phyloP scores from a whole-genome alignment of 2,797 vertebrate genomes.

The Naso thynnoides region DNA sequence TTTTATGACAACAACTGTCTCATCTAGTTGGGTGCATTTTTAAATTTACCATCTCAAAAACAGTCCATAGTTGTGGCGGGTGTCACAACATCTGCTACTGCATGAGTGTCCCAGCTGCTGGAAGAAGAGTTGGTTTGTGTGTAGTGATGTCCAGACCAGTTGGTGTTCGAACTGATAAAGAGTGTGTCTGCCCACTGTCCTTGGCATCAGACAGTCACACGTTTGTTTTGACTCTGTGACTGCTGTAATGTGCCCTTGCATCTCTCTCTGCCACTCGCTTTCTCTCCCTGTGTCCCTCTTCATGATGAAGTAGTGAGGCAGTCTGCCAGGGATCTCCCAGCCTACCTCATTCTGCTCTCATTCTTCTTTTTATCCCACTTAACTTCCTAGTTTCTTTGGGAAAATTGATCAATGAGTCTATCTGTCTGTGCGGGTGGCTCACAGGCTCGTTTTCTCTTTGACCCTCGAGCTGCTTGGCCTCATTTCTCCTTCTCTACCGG shows the following conservation, averaged over 20 bases:
- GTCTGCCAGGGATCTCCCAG: slow-evolving; percentile 37
- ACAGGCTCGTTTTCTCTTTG: slow-evolving; percentile 14
- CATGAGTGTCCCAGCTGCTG: slow-evolving; percentile 37
- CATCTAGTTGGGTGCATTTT: slow-evolving; percentile 17
- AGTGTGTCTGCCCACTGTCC: slow-evolving; percentile 31
- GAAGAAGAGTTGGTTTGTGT: slow-evolving; percentile 13
- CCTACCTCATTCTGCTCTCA: slow-evolving; percentile 31
- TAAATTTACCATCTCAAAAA: slow-evolving; percentile 17
- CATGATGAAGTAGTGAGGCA: slow-evolving; percentile 40
- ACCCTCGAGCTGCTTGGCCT: slow-evolving; percentile 30
- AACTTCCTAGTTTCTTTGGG: slow-evolving; percentile 40
- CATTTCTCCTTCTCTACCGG: slow-evolving; percentile 13
- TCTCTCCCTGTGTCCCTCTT: slow-evolving; percentile 5
- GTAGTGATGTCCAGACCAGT: slow-evolving; percentile 33
- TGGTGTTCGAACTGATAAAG: slow-evolving; percentile 23
- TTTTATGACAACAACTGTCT: slow-evolving; percentile 46
- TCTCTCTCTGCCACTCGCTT: slow-evolving; percentile 15
- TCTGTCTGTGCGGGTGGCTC: slow-evolving; percentile 4
- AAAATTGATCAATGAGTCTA: slow-evolving; percentile 52
- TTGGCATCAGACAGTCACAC: slow-evolving; percentile 36
- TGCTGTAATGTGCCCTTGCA: slow-evolving; percentile 38
- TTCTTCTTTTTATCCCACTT: slow-evolving; percentile 46
- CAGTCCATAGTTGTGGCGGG: neutral
- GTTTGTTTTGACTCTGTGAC: slow-evolving; percentile 41
- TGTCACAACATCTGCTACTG: slow-evolving; percentile 23